Percentiles rank a stretch among this genome's conserved stretches.
These are phyloP conservation scores for Uropsilus gracilis DNA, from an alignment of 2,113 vertebrate genomes.

Conservation along the genomic window DNA sequence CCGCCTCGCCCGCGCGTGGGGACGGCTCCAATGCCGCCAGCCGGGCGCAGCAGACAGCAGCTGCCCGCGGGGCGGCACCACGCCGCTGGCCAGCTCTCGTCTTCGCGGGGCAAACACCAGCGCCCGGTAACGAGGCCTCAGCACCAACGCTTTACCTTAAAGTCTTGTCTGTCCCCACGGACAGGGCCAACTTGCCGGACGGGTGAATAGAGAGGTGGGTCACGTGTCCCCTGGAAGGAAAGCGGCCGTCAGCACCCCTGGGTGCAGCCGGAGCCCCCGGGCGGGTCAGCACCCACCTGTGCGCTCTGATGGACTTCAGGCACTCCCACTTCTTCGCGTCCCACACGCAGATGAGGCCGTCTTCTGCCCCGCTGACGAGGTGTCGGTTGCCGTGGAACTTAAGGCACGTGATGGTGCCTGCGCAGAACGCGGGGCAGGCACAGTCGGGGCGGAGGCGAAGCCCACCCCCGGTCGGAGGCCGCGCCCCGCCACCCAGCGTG, in stretches of 20 bases:
- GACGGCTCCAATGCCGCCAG: neutral
- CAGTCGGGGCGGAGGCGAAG: neutral
- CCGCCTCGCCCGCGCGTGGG: neutral
- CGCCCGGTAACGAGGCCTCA: neutral
- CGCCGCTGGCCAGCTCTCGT: neutral
- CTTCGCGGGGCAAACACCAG: neutral
- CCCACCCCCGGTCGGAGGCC: neutral
- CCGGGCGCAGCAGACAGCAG: neutral
- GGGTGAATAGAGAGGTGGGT: conserved; percentile 96
- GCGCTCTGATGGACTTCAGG: conserved; percentile 95
- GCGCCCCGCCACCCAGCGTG: too few relatives aligned
- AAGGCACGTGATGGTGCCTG: conserved; percentile 95
- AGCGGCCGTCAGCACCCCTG: neutral
- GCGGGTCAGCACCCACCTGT: conserved; percentile 88
- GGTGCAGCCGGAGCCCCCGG: neutral
- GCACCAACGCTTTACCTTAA: conserved; percentile 87
- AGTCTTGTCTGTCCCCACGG: conserved; percentile 97
- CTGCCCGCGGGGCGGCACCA: neutral
- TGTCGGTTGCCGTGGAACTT: conserved; percentile 94
- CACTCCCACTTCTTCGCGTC: conserved; percentile 97
- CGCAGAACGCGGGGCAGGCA: neutral
- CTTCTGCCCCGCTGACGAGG: conserved; percentile 95
- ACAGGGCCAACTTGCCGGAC: conserved; percentile 96
- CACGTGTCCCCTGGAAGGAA: conserved; percentile 91
- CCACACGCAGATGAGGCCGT: conserved; percentile 97